Evolutionary conservation across 2,797 vertebrate species (phyloP), one percentile per base, ranked within the genome.

Genomic region (Philypnodon macrostomus): DNA sequence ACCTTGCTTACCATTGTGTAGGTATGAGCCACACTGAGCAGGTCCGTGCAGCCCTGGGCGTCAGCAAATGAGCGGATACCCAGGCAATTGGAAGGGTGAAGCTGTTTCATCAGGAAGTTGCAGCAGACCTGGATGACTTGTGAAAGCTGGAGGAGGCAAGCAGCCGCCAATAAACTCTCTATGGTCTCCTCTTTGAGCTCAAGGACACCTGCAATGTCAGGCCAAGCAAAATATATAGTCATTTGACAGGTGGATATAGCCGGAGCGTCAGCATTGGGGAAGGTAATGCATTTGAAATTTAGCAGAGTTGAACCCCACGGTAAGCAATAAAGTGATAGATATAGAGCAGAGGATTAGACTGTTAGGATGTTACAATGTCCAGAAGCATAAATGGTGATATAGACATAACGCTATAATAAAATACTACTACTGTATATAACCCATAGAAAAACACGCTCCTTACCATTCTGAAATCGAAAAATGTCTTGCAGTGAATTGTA

Each of bases 51-150:
- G 47, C 96, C 97, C 75, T 98, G 97, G 49, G 95, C 93, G 0
- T 99, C 96, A 33, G 94, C 97, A 12, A 99, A 99, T 1, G 95
- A 97, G 38, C 92, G 92, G 58, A 99, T 99, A n/a, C 97, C 95
- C 77, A 99, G 86, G 79, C 96, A 99, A 77, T 98, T 99, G 67
- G 96, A 98, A 3, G 95, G 95, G 67, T 98, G 95, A 7, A 99
- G 94, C 70, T 97, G 95, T 79, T 97, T 99, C 92, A 96, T 96
- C 44, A 99, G 93, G 85, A 96, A 98, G 83, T 87, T 95, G 75
- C 94, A 96, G 88, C 96, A 99, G n/a, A 97, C 95, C 58, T 98
- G 94, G 53, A 97, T 94, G 54, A 98, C 97, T 83, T 94, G 95
- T 37, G 94, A 89, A 36, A 99, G 92, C 89, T 99, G 95, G 2